Conservation (phyloP, 2,797 vertebrate genomes). For the Mallotus villosus region DNA sequence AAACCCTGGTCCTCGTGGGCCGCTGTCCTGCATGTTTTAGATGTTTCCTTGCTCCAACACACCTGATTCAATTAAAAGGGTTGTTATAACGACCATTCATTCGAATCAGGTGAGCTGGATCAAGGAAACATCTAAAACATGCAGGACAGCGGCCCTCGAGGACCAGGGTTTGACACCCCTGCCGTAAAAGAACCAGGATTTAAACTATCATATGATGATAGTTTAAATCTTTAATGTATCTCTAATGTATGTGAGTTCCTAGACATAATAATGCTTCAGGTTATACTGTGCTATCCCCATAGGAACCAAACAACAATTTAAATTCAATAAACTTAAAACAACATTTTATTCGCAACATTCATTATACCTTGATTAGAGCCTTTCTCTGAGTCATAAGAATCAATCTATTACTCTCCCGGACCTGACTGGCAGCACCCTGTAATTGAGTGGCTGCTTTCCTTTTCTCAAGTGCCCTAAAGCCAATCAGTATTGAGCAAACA, state of each 20-base stretch:
- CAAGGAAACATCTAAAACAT: no score
- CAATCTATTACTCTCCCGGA: conserved; percentile 57
- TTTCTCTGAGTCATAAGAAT: conserved; percentile 63
- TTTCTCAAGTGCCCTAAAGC: conserved; percentile 55
- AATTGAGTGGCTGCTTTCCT: conserved; percentile 51
- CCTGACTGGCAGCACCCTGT: conserved; percentile 53
- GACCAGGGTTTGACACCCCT: no score
- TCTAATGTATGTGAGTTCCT: no score
- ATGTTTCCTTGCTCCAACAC: no score
- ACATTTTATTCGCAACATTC: conserved; percentile 44
- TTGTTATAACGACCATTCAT: no score
- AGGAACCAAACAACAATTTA: not conserved
- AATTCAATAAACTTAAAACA: conserved; percentile 33
- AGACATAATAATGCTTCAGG: not conserved
- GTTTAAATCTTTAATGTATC: not conserved
- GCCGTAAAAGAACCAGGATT: no score
- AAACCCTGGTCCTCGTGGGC: no score
- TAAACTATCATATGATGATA: not conserved
- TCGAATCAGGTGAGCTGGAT: no score
- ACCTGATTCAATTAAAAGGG: no score
- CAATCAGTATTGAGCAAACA: conserved; percentile 65
- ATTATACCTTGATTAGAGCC: conserved; percentile 66
- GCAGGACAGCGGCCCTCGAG: no score
- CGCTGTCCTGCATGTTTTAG: no score
- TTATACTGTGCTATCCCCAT: not conserved